Evolutionary conservation across 2,797 vertebrate species (phyloP), one percentile per base, ranked within the genome.

Genomic region (Coracias cyanogaster): DNA sequence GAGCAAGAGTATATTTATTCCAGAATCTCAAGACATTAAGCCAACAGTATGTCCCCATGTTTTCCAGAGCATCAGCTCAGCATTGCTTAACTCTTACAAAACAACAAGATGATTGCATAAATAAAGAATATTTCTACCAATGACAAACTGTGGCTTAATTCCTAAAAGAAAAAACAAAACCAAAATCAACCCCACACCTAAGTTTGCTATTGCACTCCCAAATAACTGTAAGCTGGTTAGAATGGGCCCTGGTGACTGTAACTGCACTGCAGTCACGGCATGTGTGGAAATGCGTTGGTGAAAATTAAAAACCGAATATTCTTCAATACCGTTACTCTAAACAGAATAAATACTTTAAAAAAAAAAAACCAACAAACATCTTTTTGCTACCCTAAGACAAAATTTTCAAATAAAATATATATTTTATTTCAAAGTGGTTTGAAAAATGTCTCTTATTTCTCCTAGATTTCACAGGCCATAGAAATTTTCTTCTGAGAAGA

Each of bases 401-500:
- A 57, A 3, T 70, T 86, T 60, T 19, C 31, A 57, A 9, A 45
- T 11, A 65, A 25, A 25, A 15, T 31, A 3, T 22, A 11, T 28
- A 7, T 26, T 51, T 31, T 45, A 22, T 51, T 57, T 60, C n/a
- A 13, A 33, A 57, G 19, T 29, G 6, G 43, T 73, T 81, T 93
- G 49, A 94, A 45, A 51, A 39, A 8, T 4, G 5, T 87, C 49
- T 94, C 43, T 79, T 25, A 14, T 92, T 86, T 67, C 73, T 91
- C 74, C 51, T 97, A 99, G 99, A 98, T 99, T 99, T 98, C 99
- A 99, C 98, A 99, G 99, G 98, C 99, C 99, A 96, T 99, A 99
- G 99, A 98, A 98, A 98, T 98, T 99, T 99, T 99, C 99, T 99
- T 99, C 99, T 99, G 98, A 99, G 99, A 99, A 99, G 99, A 99